Percentiles rank a stretch among this genome's conserved stretches.
Conservation (phyloP, 2,113 vertebrate species). For the Polypterus senegalus region DNA sequence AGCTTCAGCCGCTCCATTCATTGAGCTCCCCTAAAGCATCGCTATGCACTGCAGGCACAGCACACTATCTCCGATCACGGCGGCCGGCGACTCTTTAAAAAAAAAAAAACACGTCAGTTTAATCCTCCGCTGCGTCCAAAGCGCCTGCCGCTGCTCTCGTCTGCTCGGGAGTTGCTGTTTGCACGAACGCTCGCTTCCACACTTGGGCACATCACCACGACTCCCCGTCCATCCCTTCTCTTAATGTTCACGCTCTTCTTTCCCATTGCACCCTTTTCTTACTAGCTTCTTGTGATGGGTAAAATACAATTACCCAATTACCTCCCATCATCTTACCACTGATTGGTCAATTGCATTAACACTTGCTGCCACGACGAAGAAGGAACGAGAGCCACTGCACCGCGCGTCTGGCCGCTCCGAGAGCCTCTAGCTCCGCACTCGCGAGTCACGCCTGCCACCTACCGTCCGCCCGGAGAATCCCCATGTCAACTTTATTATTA, state of each 20-base stretch:
- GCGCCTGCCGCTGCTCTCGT: slow-evolving; percentile 24
- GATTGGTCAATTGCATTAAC: slow-evolving; percentile 71
- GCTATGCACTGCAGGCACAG: slow-evolving; percentile 15
- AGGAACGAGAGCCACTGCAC: slow-evolving; percentile 1
- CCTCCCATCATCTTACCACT: slow-evolving; percentile 62
- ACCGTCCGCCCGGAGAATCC: slow-evolving; percentile 34
- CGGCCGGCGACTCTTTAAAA: not conserved
- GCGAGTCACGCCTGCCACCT: slow-evolving; percentile 80
- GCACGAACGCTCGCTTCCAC: slow-evolving; percentile 8
- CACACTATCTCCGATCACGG: not conserved
- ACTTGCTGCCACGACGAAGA: slow-evolving; percentile 41
- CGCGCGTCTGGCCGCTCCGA: slow-evolving; percentile 17
- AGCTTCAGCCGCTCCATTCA: not conserved
- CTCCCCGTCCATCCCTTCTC: slow-evolving; percentile 10
- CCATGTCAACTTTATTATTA: not conserved
- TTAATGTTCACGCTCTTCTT: not conserved
- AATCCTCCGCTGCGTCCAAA: slow-evolving; percentile 28
- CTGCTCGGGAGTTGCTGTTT: slow-evolving; percentile 24
- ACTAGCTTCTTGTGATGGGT: slow-evolving; percentile 52
- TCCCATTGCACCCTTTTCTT: slow-evolving; percentile 9
- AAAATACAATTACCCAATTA: slow-evolving; percentile 73
- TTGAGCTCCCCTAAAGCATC: not conserved
- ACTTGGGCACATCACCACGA: slow-evolving; percentile 6
- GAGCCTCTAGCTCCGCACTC: slow-evolving; percentile 15
- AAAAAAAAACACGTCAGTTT: slow-evolving; percentile 21